These are phyloP conservation scores for Nasonia oneida DNA, from an alignment of 2,888 invertebrate species.

Conservation along the genomic window DNA sequence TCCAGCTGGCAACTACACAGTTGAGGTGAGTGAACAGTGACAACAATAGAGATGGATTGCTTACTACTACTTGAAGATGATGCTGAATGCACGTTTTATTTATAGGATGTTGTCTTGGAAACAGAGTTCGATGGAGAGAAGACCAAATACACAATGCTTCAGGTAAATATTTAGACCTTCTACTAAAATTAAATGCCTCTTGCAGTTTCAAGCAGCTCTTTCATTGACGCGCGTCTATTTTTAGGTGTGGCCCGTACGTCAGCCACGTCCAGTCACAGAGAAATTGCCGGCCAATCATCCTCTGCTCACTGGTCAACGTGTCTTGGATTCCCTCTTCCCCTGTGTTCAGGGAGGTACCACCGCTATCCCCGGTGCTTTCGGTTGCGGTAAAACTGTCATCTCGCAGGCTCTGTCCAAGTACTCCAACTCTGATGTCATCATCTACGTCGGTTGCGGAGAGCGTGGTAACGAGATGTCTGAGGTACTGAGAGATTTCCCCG, in stretches of 20 bases:
- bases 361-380: conserved; percentile 99
- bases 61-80: background rate
- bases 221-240: conserved; percentile 32
- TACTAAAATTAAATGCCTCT: background rate
- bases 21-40: conserved; percentile 86
- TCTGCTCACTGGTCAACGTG: conserved; percentile 98
- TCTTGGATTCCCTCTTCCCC: conserved; percentile 98
- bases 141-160: conserved; percentile 96
- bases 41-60: conserved; percentile 40
- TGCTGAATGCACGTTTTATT: conserved; percentile 45
- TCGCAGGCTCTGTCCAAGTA: conserved; percentile 99
- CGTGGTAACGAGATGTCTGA: conserved; percentile 99
- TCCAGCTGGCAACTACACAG: conserved; percentile 94
- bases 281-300: conserved; percentile 99
- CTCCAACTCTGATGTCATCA: conserved; percentile 99
- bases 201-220: conserved; percentile 5
- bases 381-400: conserved; percentile 99
- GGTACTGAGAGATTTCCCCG: conserved; percentile 99
- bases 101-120: conserved; percentile 95
- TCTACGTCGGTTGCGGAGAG: conserved; percentile 99
- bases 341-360: conserved; percentile 99
- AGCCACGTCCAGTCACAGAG: conserved; percentile 97
- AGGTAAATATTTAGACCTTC: conserved; percentile 78
- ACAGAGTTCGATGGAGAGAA: conserved; percentile 99
- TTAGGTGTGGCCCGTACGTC: conserved; percentile 98